These are phyloP conservation scores for Notospermus geniculatus DNA, from an alignment of 1,140 invertebrate species.

Conservation along the genomic window DNA sequence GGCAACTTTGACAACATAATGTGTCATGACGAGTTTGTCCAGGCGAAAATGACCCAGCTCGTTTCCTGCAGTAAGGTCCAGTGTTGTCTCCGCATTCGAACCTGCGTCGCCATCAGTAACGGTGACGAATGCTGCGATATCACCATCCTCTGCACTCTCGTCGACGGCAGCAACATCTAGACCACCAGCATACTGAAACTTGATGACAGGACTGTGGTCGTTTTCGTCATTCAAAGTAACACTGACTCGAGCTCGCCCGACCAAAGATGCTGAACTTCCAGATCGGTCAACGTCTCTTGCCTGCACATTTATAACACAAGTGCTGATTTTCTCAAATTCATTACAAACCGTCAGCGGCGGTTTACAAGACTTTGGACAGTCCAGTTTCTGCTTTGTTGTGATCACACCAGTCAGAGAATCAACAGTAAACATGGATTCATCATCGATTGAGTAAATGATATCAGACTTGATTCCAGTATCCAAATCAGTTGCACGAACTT, in stretches of 20 bases:
- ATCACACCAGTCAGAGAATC: not conserved
- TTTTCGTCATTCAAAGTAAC: slow-evolving; percentile 87
- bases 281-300: slow-evolving; percentile 79
- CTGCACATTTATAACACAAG: slow-evolving; percentile 89
- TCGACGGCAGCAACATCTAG: slow-evolving; percentile 85
- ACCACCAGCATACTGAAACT: slow-evolving; percentile 81
- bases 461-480: slow-evolving; percentile 1
- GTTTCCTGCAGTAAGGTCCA: slow-evolving; percentile 78
- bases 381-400: not conserved
- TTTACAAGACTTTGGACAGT: not conserved
- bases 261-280: slow-evolving; percentile 71
- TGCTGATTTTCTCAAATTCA: slow-evolving; percentile 68
- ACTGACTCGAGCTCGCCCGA: slow-evolving; percentile 90
- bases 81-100: slow-evolving; percentile 79
- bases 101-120: slow-evolving; percentile 89
- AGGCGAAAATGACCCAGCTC: slow-evolving; percentile 85
- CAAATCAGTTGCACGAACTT: slow-evolving; percentile 30
- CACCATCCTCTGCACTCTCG: slow-evolving; percentile 84
- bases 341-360: not conserved
- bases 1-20: slow-evolving; percentile 49
- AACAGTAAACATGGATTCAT: not conserved
- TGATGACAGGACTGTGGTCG: slow-evolving; percentile 90
- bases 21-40: slow-evolving; percentile 79
- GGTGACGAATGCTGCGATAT: slow-evolving; percentile 88
- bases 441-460: not conserved